Evolutionary conservation across 2,888 invertebrate genomes (phyloP).

Genomic region (Ptychoptera contaminata): DNA sequence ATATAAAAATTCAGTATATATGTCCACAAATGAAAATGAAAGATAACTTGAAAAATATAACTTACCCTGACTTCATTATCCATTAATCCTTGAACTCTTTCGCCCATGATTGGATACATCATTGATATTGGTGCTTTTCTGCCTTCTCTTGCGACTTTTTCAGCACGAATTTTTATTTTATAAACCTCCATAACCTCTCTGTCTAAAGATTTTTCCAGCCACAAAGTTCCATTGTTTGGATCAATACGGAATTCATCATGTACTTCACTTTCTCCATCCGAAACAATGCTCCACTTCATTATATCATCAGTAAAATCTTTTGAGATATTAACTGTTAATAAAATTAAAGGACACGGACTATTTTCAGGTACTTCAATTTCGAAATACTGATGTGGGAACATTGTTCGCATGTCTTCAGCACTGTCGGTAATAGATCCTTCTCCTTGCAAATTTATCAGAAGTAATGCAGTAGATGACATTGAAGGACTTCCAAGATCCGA

Average conservation of each 20-base stretch:
- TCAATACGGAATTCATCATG: constrained; percentile 57
- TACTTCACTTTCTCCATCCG: constrained; percentile 40
- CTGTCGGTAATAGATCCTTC: constrained; percentile 19
- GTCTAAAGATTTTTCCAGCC: constrained; percentile 56
- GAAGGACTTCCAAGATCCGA: constrained; percentile 76
- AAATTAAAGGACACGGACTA: constrained; percentile 52
- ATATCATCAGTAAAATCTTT: constrained; percentile 46
- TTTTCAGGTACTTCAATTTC: constrained; percentile 74
- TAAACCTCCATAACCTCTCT: constrained; percentile 53
- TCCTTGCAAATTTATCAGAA: constrained; percentile 50
- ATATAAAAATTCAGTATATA: background rate
- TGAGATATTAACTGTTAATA: constrained; percentile 62
- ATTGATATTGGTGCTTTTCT: constrained; percentile 50
- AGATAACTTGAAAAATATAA: background rate
- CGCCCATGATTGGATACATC: constrained; percentile 61
- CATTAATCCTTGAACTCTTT: constrained; percentile 52
- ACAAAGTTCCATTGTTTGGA: constrained; percentile 57
- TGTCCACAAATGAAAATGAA: background rate
- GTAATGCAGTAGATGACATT: constrained; percentile 58
- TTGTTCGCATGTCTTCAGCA: constrained; percentile 12
- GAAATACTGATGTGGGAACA: constrained; percentile 54
- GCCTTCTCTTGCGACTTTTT: constrained; percentile 39
- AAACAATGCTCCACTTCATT: constrained; percentile 46
- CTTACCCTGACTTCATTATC: constrained; percentile 61
- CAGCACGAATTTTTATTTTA: constrained; percentile 33